These are phyloP conservation scores for Ophioninae sp. DNA, from an alignment of 2,888 invertebrate species.

Conservation along the genomic window DNA sequence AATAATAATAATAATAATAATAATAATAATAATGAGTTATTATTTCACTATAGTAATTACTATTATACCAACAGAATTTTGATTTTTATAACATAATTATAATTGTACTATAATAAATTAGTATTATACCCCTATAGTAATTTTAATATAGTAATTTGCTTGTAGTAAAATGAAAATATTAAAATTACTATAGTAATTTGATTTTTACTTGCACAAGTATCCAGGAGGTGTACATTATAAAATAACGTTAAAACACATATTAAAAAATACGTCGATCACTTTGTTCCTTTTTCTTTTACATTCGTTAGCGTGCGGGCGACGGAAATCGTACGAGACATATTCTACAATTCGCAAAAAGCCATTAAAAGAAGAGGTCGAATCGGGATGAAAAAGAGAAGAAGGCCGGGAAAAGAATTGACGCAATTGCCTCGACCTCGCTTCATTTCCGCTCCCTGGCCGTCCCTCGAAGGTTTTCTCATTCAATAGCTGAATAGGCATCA, in stretches of 20 bases:
- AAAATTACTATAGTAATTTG: not conserved
- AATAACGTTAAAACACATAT: not conserved
- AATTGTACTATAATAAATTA: too few species aligned
- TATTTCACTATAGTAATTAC: too few species aligned
- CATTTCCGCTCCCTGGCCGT: constrained; percentile 14
- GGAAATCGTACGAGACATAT: constrained; percentile 15
- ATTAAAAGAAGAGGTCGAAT: constrained; percentile 15
- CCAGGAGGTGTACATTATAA: not conserved
- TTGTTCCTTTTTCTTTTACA: constrained; percentile 4
- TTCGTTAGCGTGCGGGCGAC: constrained; percentile 13
- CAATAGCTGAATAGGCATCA: constrained; percentile 22
- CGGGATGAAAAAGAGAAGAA: constrained; percentile 3
- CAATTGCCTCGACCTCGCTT: constrained; percentile 44
- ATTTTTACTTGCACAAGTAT: not conserved
- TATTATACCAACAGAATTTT: too few species aligned
- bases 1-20: not conserved
- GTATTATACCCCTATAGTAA: too few species aligned
- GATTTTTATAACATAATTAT: too few species aligned
- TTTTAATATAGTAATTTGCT: too few species aligned
- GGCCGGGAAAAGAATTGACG: constrained; percentile 19
- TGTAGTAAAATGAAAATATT: too few species aligned
- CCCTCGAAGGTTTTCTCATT: constrained; percentile 13
- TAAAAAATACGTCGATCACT: not conserved
- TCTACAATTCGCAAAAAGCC: constrained; percentile 7
- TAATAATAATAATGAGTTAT: not conserved